phyloP scores from a whole-genome alignment of 2,113 vertebrate genomes.

The Oryzias woworae region DNA sequence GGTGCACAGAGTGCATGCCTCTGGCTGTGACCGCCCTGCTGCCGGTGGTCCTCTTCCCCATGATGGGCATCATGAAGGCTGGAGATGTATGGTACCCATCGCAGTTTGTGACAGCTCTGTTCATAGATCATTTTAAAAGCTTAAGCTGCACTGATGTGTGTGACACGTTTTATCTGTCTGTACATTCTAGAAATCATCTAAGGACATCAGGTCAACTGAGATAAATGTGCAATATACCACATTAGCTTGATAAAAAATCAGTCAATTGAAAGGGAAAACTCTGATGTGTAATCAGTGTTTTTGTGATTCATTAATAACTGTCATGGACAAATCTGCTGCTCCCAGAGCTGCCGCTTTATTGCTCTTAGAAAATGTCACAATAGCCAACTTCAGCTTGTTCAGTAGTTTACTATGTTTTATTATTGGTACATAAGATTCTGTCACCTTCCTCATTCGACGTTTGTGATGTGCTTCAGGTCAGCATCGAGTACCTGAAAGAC shows the following conservation, averaged over 20 bases:
- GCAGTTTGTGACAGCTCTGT: neutral
- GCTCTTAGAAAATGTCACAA: constrained; percentile 27
- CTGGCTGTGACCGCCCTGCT: constrained; percentile 88
- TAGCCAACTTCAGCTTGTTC: constrained; percentile 1
- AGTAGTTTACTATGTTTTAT: neutral
- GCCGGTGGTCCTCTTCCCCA: constrained; percentile 87
- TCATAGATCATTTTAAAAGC: neutral
- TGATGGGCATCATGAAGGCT: constrained; percentile 91
- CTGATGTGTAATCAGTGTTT: neutral
- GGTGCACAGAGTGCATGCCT: constrained; percentile 92
- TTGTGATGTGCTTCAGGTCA: constrained; percentile 77
- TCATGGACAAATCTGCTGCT: constrained; percentile 3
- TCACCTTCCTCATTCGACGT: neutral
- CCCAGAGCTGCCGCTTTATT: constrained; percentile 23
- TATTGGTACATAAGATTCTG: neutral
- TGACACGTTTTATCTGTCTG: neutral
- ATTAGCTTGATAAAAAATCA: neutral
- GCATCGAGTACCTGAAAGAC: constrained; percentile 87
- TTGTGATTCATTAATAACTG: neutral
- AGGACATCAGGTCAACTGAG: neutral
- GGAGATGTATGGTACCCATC: constrained; percentile 71
- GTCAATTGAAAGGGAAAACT: neutral
- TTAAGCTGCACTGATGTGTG: neutral
- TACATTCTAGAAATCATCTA: neutral
- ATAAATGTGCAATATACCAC: neutral